phyloP scores from a whole-genome alignment of 2,113 vertebrate species.

The Gallinago jamesoni region DNA sequence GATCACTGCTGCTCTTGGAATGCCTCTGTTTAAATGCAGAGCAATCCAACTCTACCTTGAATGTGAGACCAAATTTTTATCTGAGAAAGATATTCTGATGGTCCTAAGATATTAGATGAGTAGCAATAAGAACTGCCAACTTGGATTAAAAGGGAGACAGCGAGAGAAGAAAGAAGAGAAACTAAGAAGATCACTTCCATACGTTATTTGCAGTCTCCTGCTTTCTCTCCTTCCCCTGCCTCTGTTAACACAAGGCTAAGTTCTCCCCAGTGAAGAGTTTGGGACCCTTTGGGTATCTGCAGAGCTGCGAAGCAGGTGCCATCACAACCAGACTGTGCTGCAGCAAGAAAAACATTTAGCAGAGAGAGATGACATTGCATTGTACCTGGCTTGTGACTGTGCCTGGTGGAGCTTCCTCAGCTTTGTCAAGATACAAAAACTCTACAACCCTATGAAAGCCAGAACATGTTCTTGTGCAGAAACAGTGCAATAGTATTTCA shows the following conservation, averaged over 20 bases:
- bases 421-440: not conserved
- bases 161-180: not conserved
- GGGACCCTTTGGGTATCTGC: not conserved
- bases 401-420: not conserved
- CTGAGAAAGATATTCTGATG: not conserved
- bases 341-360: not conserved
- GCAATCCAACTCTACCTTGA: not conserved
- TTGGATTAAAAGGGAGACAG: not conserved
- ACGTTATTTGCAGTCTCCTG: not conserved
- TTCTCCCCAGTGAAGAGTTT: not conserved
- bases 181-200: not conserved
- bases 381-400: not conserved
- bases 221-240: not conserved
- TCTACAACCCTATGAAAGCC: not conserved
- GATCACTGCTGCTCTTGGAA: not conserved
- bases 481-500: not conserved
- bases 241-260: not conserved
- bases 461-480: not conserved
- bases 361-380: not conserved
- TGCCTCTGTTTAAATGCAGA: not conserved
- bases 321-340: not conserved
- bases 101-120: not conserved
- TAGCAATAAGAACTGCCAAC: not conserved
- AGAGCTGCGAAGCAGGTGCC: not conserved
- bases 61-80: not conserved